These are phyloP conservation scores for Brachycybe producta DNA, from an alignment of 2,888 invertebrate genomes.

Conservation along the genomic window DNA sequence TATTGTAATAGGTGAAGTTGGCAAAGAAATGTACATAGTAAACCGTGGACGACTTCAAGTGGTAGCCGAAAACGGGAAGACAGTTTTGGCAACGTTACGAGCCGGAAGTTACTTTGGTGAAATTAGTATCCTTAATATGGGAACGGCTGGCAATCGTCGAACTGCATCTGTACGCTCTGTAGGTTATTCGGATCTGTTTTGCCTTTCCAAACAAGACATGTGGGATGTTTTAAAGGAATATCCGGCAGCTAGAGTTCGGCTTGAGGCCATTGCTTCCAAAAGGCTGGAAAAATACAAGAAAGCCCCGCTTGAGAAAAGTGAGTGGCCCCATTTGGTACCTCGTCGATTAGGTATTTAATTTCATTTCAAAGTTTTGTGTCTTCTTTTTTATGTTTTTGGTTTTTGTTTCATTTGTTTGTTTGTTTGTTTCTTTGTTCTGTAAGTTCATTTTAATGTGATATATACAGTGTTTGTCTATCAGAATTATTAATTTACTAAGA, in stretches of 20 bases:
- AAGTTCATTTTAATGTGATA: too few species aligned
- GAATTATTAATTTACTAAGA: too few species aligned
- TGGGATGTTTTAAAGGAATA: conserved; percentile 96
- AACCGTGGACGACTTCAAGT: conserved; percentile 90
- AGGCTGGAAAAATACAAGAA: conserved; percentile 94
- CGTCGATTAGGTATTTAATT: not conserved
- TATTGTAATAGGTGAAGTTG: conserved; percentile 73
- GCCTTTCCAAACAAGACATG: conserved; percentile 97
- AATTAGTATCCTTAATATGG: conserved; percentile 99
- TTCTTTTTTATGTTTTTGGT: too few species aligned
- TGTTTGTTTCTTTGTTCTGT: too few species aligned
- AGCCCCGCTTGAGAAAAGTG: conserved; percentile 84
- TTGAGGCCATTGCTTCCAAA: conserved; percentile 95
- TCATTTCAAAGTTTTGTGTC: not conserved
- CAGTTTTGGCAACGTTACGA: conserved; percentile 90
- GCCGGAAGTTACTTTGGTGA: conserved; percentile 99
- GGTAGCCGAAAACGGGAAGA: conserved; percentile 87
- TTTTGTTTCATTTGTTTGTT: too few species aligned
- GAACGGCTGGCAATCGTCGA: conserved; percentile 96
- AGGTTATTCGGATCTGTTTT: conserved; percentile 97
- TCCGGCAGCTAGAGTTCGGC: conserved; percentile 45
- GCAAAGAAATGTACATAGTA: conserved; percentile 99
- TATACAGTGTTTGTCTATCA: too few species aligned
- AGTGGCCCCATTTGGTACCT: too few species aligned
- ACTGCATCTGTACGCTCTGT: conserved; percentile 97